These are phyloP conservation scores for Philereme transversata DNA, from an alignment of 2,888 invertebrate genomes.

Conservation along the genomic window DNA sequence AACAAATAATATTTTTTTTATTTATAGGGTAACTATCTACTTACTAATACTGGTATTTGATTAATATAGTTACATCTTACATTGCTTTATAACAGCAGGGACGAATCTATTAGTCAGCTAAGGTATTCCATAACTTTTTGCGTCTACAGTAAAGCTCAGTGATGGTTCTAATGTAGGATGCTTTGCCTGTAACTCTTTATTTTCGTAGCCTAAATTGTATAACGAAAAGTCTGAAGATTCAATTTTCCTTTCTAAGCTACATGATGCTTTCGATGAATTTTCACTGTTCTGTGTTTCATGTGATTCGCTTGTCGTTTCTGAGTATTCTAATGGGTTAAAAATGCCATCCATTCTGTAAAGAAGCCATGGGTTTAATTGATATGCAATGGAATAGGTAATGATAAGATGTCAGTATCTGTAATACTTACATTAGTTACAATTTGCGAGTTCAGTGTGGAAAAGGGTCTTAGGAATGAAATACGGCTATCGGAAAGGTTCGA, in stretches of 20 bases:
- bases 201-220: slow-evolving; percentile 49
- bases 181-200: slow-evolving; percentile 31
- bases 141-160: slow-evolving; percentile 49
- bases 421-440: neutral
- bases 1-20: too few relatives aligned
- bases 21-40: too few relatives aligned
- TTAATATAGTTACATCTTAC: too few relatives aligned
- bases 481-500: too few relatives aligned
- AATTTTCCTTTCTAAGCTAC: slow-evolving; percentile 7
- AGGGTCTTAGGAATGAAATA: too few relatives aligned
- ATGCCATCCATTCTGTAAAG: slow-evolving; percentile 44
- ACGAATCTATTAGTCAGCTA: neutral
- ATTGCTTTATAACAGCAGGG: neutral
- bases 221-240: slow-evolving; percentile 38
- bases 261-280: slow-evolving; percentile 13
- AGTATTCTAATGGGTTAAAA: slow-evolving; percentile 39
- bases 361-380: neutral
- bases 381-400: too few relatives aligned
- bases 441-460: neutral
- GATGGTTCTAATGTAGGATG: slow-evolving; percentile 55
- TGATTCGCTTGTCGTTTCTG: slow-evolving; percentile 29
- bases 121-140: slow-evolving; percentile 39
- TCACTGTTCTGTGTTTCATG: slow-evolving; percentile 31
- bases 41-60: too few relatives aligned
- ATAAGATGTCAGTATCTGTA: too few relatives aligned